phyloP scores from a whole-genome alignment of 2,797 vertebrate genomes.

The Champsocephalus gunnari region DNA sequence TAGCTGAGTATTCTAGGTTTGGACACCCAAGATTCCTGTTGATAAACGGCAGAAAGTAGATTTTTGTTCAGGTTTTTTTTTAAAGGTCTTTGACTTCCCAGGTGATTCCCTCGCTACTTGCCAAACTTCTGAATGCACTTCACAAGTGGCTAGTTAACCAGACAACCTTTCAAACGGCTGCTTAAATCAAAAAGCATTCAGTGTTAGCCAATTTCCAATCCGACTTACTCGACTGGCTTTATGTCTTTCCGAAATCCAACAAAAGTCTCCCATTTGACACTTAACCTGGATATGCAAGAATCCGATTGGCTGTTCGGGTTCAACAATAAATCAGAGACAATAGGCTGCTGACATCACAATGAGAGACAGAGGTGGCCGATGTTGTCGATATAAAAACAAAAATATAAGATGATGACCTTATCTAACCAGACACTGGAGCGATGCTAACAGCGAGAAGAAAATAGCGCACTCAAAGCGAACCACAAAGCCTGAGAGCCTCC shows the following conservation, averaged over 20 bases:
- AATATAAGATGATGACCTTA: slow-evolving; percentile 5
- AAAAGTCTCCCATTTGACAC: slow-evolving; percentile 3
- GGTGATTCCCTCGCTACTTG: slow-evolving; percentile 6
- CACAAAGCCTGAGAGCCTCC: slow-evolving; percentile 48
- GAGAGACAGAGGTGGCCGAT: slow-evolving; percentile 18
- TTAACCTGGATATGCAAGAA: slow-evolving; percentile 36
- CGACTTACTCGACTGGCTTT: not conserved
- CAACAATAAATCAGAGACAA: slow-evolving; percentile 31
- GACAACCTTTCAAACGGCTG: not conserved
- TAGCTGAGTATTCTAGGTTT: not conserved
- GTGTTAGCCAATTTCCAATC: slow-evolving; percentile 18
- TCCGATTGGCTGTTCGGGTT: slow-evolving; percentile 17
- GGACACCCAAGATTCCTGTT: not conserved
- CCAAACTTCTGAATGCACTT: too few species aligned
- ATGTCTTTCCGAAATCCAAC: not conserved
- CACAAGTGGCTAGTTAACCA: not conserved
- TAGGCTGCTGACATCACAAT: slow-evolving; percentile 46
- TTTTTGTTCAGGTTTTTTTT: too few species aligned
- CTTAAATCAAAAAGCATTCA: slow-evolving; percentile 5
- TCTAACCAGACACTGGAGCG: slow-evolving; percentile 36
- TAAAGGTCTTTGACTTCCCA: not conserved
- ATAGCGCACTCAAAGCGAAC: slow-evolving; percentile 20
- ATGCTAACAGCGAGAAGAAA: slow-evolving; percentile 29
- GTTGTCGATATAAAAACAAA: not conserved
- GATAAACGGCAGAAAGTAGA: slow-evolving; percentile 1